phyloP scores from a whole-genome alignment of 2,888 invertebrate genomes.

The Amphiduros pacificus region DNA sequence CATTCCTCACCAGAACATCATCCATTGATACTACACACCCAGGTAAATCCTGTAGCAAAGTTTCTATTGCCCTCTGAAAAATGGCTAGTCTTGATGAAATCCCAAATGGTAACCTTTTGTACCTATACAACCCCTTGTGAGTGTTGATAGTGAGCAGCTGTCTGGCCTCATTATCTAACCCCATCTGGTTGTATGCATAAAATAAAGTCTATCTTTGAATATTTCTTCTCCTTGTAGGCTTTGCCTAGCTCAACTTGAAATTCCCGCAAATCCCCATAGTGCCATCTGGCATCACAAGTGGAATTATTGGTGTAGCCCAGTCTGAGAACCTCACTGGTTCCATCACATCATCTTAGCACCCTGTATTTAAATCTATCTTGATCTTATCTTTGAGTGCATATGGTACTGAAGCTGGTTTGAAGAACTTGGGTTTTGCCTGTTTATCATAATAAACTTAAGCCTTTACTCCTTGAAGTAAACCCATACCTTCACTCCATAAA shows the following conservation, averaged over 20 bases:
- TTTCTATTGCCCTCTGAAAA: slow-evolving; percentile 2
- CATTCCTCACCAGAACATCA: background rate
- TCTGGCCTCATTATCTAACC: background rate
- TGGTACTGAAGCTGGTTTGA: too few species aligned
- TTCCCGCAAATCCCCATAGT: background rate
- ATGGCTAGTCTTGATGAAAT: slow-evolving; percentile 2
- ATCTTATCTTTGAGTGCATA: too few species aligned
- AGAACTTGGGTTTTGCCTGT: too few species aligned
- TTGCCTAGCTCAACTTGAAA: background rate
- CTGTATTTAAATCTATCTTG: too few species aligned
- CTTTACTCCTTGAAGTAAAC: too few species aligned
- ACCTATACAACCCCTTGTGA: background rate
- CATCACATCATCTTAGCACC: background rate
- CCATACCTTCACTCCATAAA: too few species aligned
- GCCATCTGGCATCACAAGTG: too few species aligned
- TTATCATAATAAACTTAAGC: too few species aligned
- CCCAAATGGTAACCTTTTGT: background rate
- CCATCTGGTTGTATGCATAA: slow-evolving; percentile 1
- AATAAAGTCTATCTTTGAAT: background rate
- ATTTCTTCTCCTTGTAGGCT: background rate
- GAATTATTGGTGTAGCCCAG: too few species aligned
- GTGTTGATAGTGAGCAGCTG: background rate
- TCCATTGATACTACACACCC: background rate
- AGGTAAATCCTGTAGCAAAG: background rate
- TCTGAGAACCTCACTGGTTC: too few species aligned